phyloP scores from a whole-genome alignment of 2,113 vertebrate genomes.

The Atrichornis clamosus region DNA sequence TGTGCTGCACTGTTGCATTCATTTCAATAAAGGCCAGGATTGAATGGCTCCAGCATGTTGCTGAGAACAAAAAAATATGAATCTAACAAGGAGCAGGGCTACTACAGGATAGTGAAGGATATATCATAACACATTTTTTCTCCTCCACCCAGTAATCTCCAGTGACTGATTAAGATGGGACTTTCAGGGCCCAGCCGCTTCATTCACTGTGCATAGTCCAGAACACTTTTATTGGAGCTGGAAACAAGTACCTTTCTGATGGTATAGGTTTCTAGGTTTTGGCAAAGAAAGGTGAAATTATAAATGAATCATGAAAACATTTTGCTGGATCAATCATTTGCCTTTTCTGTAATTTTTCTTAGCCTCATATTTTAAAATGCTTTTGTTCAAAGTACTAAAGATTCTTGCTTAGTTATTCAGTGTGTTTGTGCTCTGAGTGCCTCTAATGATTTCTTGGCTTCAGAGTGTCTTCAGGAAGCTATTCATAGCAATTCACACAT shows the following conservation, averaged over 20 bases:
- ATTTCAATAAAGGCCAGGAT: neutral
- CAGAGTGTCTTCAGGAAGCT: neutral
- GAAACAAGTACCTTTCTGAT: neutral
- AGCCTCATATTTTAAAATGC: neutral
- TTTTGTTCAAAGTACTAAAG: neutral
- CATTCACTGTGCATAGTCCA: neutral
- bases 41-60: neutral
- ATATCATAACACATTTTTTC: neutral
- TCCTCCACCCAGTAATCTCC: neutral
- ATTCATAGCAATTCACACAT: neutral
- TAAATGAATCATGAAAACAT: neutral
- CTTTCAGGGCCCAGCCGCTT: neutral
- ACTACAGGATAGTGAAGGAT: neutral
- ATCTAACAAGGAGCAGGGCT: neutral
- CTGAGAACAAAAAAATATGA: neutral
- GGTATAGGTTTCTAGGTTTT: neutral
- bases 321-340: neutral
- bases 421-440: neutral
- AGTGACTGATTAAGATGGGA: neutral
- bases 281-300: neutral
- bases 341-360: neutral
- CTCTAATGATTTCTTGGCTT: conserved; percentile 33
- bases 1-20: neutral
- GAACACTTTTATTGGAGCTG: neutral
- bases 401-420: neutral